Percentiles rank a stretch among this genome's conserved stretches.
Evolutionary conservation across 2,113 vertebrate genomes (phyloP).

Genomic region (Lepus americanus): DNA sequence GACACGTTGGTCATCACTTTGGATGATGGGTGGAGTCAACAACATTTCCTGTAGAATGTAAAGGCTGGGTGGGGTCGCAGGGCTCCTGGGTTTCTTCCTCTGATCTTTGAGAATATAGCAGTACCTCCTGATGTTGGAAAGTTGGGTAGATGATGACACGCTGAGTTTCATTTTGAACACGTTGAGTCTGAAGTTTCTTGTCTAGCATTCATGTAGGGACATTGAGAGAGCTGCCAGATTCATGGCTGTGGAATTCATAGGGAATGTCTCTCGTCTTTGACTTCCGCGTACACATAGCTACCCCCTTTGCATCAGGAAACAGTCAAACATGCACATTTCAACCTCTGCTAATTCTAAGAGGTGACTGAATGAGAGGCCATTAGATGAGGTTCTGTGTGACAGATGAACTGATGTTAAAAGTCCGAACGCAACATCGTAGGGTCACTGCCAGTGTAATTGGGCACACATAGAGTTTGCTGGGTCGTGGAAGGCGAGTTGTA

Average conservation of each 20-base stretch:
- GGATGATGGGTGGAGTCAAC: neutral
- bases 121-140: neutral
- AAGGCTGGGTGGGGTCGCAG: neutral
- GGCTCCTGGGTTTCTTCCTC: neutral
- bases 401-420: constrained; percentile 43
- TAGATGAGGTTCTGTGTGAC: constrained; percentile 48
- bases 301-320: constrained; percentile 20
- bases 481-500: neutral
- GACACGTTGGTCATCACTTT: neutral
- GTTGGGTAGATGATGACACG: neutral
- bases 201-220: neutral
- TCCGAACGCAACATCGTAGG: neutral
- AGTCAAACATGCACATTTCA: neutral
- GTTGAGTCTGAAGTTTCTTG: neutral
- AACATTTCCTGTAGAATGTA: neutral
- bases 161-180: neutral
- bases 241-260: neutral
- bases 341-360: constrained; percentile 53
- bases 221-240: neutral
- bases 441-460: neutral
- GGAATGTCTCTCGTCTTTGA: neutral
- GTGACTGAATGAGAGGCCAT: neutral
- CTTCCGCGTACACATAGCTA: neutral
- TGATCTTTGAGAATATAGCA: neutral
- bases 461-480: constrained; percentile 6